These are phyloP conservation scores for Diarsia mendica DNA, from an alignment of 2,888 invertebrate species.

Conservation along the genomic window DNA sequence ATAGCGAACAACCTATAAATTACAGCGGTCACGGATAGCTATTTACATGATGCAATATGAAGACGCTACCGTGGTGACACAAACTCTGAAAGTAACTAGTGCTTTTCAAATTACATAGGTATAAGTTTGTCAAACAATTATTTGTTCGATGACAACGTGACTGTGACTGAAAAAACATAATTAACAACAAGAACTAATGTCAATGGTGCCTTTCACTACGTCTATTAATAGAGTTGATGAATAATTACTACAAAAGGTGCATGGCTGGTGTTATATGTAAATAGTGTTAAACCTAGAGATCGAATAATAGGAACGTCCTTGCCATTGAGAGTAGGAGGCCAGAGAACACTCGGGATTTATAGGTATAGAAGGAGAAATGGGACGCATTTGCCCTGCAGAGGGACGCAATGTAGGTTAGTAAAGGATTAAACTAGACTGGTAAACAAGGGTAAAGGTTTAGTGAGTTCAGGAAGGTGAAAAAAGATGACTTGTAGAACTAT, in stretches of 20 bases:
- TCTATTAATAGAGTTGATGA: slow-evolving; percentile 8
- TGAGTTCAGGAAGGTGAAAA: background rate
- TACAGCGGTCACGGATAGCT: background rate
- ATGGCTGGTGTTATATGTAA: background rate
- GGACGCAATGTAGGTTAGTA: too few relatives aligned
- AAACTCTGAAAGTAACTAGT: slow-evolving; percentile 14
- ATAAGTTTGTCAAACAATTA: too few relatives aligned
- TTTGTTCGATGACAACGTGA: background rate
- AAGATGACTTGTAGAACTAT: background rate
- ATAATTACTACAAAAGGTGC: background rate
- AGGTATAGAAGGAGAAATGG: too few relatives aligned
- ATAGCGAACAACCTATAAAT: slow-evolving; percentile 3
- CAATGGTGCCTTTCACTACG: slow-evolving; percentile 23
- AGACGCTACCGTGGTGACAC: background rate
- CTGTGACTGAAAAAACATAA: background rate
- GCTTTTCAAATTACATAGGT: background rate
- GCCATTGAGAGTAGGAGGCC: background rate
- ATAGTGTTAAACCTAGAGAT: background rate
- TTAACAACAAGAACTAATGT: slow-evolving; percentile 24
- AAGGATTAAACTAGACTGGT: background rate
- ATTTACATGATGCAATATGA: slow-evolving; percentile 21
- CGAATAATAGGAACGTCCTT: background rate
- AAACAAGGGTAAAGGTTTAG: background rate
- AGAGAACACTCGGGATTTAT: too few relatives aligned
- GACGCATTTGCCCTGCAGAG: too few relatives aligned